These are phyloP conservation scores for Trematomus bernacchii DNA, from an alignment of 2,797 vertebrate species.

Conservation along the genomic window DNA sequence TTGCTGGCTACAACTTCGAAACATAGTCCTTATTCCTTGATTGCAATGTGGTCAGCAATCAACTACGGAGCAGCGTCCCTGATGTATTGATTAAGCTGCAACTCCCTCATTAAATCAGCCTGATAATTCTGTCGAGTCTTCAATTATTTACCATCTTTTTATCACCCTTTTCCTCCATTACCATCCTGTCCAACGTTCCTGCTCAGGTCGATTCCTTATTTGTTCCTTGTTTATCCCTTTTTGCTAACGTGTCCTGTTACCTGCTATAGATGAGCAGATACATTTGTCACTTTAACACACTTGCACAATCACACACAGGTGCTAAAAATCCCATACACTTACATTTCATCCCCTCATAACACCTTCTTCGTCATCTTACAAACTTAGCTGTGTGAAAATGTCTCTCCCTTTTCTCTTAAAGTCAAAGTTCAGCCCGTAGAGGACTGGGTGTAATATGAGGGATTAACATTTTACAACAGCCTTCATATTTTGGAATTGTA, in stretches of 20 bases:
- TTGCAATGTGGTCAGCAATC: background rate
- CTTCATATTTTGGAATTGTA: conserved; percentile 28
- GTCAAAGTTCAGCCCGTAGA: conserved; percentile 22
- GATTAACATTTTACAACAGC: conserved; percentile 31
- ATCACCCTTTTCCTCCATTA: background rate
- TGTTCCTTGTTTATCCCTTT: background rate
- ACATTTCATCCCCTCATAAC: no score
- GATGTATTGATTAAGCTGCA: conserved; percentile 4
- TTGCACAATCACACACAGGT: no score
- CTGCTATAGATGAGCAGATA: conserved; percentile 10
- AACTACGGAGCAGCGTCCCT: background rate
- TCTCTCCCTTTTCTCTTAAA: conserved; percentile 26
- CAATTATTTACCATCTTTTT: background rate
- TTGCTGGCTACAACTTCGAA: no score
- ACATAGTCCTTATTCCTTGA: background rate
- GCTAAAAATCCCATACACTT: no score
- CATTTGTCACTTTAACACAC: no score
- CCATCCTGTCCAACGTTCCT: background rate
- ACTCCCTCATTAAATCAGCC: background rate
- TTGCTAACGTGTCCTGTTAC: background rate
- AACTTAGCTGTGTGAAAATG: conserved; percentile 28
- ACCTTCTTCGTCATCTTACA: no score
- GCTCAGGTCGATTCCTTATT: background rate
- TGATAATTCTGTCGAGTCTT: conserved; percentile 3
- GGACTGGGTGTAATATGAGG: conserved; percentile 9